Conservation (phyloP, 2,888 invertebrate species). For the Amorpha juglandis region DNA sequence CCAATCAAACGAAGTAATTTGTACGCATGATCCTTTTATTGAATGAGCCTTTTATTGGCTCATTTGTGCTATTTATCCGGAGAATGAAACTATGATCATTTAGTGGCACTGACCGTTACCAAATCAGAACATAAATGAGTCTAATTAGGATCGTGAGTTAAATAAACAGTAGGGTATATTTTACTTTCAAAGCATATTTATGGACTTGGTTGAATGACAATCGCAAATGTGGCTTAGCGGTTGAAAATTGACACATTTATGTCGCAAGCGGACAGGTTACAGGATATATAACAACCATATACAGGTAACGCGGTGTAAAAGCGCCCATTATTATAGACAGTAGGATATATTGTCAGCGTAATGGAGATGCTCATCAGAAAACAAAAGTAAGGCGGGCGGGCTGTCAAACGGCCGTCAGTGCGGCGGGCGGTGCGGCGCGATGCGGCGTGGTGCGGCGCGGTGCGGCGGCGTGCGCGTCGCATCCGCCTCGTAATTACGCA, state of each 20-base stretch:
- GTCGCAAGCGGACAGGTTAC: constrained; percentile 11
- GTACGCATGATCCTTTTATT: too few relatives aligned
- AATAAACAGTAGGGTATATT: background rate
- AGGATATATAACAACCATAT: constrained; percentile 26
- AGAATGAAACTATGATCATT: too few relatives aligned
- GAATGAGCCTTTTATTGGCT: too few relatives aligned
- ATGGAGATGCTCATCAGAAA: constrained; percentile 56
- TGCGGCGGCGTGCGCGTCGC: background rate
- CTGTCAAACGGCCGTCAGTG: constrained; percentile 31
- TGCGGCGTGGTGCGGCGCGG: background rate
- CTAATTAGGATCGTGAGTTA: constrained; percentile 2
- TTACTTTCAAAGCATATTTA: constrained; percentile 17
- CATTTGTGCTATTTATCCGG: too few relatives aligned
- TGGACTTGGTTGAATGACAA: constrained; percentile 10
- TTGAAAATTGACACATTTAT: constrained; percentile 27
- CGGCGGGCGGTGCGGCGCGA: background rate
- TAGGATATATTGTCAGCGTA: constrained; percentile 53
- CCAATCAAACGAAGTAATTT: too few relatives aligned
- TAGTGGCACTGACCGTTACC: background rate
- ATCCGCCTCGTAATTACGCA: constrained; percentile 32
- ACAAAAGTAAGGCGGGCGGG: constrained; percentile 42
- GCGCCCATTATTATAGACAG: constrained; percentile 39
- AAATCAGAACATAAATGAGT: background rate
- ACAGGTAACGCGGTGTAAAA: constrained; percentile 26
- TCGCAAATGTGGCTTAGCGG: constrained; percentile 15